phyloP scores from a whole-genome alignment of 1,140 invertebrate species.

The Venustaconcha ellipsiformis region DNA sequence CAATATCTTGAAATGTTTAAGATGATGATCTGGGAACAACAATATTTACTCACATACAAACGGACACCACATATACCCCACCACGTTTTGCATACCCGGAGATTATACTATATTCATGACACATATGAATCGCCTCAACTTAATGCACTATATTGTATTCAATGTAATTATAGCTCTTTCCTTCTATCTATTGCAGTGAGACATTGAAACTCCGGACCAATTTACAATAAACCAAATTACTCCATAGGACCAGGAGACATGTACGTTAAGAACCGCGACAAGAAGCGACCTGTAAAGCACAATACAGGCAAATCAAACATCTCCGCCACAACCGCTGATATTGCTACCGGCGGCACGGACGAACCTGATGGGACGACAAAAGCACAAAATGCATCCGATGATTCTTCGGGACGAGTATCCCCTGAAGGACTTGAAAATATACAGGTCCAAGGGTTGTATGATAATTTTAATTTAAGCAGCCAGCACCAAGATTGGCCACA shows the following conservation, averaged over 20 bases:
- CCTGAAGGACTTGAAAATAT: constrained; percentile 1
- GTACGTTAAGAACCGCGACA: constrained; percentile 26
- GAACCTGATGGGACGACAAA: neutral
- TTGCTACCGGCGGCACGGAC: constrained; percentile 2
- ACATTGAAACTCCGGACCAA: neutral
- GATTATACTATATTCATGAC: no score
- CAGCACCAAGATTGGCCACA: constrained; percentile 15
- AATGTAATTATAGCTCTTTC: no score
- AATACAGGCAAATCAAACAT: no score
- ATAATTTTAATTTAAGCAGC: constrained; percentile 12
- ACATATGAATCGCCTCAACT: no score
- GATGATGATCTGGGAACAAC: no score
- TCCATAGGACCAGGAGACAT: neutral
- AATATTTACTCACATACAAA: no score
- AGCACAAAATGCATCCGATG: neutral
- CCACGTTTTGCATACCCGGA: no score
- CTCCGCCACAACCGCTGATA: neutral
- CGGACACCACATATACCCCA: no score
- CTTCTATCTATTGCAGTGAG: no score
- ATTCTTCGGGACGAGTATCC: neutral
- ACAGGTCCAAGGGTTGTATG: constrained; percentile 20
- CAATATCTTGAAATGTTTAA: no score
- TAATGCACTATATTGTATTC: no score
- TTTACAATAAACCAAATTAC: constrained; percentile 20
- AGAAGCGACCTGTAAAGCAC: no score